Percentiles rank a stretch among this genome's conserved stretches.
Conservation (phyloP, 2,797 vertebrate genomes). For the Anguilla megastoma region DNA sequence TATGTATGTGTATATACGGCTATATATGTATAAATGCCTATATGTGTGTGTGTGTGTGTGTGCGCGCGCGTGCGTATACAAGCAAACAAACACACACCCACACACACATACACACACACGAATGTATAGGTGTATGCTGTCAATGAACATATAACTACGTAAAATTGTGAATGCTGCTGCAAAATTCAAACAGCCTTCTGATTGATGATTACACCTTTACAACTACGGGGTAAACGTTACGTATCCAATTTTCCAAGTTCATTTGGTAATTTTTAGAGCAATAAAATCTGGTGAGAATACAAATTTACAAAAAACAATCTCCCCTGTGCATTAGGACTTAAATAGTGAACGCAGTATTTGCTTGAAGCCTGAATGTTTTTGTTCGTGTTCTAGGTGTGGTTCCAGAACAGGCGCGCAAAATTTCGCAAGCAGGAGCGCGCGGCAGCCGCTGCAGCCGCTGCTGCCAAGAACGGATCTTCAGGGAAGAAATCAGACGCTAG, state of each 20-base stretch:
- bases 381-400: constrained; percentile 83
- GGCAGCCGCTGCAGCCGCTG: constrained; percentile 88
- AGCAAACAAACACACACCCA: too few species aligned
- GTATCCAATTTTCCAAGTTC: background rate
- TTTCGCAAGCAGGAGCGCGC: constrained; percentile 96
- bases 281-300: background rate
- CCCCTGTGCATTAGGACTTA: background rate
- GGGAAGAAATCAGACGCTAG: constrained; percentile 89
- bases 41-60: too few species aligned
- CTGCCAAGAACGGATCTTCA: constrained; percentile 83
- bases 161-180: background rate
- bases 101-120: too few species aligned
- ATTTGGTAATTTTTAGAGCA: background rate
- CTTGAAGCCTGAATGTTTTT: background rate
- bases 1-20: too few species aligned
- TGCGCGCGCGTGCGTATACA: too few species aligned
- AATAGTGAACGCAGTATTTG: background rate
- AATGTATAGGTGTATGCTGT: background rate
- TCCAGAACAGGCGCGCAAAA: constrained; percentile 95
- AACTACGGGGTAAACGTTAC: background rate
- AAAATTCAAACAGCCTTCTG: background rate
- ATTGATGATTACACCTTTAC: background rate
- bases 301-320: background rate
- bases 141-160: background rate
- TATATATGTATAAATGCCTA: too few species aligned